These are phyloP conservation scores for Tiphia femorata DNA, from an alignment of 2,888 invertebrate genomes.

Conservation along the genomic window DNA sequence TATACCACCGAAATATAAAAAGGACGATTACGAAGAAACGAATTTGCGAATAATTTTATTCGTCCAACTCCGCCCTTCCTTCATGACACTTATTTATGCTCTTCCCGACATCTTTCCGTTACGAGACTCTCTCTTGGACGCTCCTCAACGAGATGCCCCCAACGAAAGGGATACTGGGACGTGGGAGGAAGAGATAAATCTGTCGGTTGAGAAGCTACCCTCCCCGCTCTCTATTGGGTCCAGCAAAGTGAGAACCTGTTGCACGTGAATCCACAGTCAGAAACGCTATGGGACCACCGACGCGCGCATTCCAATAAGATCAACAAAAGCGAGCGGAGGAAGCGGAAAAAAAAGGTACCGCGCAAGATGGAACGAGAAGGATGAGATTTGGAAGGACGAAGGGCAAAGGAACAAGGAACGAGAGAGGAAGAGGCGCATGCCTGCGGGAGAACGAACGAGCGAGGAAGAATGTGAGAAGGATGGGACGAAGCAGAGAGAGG, in stretches of 20 bases:
- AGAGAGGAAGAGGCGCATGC: conserved; percentile 2
- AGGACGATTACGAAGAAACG: no score
- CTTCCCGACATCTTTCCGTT: no score
- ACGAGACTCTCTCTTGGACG: conserved; percentile 1
- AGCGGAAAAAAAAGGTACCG: background rate
- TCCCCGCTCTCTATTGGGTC: no score
- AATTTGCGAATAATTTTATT: no score
- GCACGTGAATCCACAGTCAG: conserved; percentile 24
- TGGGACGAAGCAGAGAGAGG: conserved; percentile 12
- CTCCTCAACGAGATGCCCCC: no score
- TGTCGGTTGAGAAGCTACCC: no score
- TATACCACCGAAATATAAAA: no score
- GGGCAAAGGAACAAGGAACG: background rate
- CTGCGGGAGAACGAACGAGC: conserved; percentile 9
- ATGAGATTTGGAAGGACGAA: background rate
- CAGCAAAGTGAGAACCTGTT: no score
- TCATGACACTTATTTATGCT: no score
- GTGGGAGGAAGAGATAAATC: background rate
- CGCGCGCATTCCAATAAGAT: conserved; percentile 38
- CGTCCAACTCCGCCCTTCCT: no score
- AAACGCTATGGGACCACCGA: conserved; percentile 31
- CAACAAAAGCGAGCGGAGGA: conserved; percentile 4
- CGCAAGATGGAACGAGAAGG: background rate
- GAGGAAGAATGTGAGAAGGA: conserved; percentile 22
- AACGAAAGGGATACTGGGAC: no score